phyloP scores from a whole-genome alignment of 2,888 invertebrate species.

The Ischnura elegans region DNA sequence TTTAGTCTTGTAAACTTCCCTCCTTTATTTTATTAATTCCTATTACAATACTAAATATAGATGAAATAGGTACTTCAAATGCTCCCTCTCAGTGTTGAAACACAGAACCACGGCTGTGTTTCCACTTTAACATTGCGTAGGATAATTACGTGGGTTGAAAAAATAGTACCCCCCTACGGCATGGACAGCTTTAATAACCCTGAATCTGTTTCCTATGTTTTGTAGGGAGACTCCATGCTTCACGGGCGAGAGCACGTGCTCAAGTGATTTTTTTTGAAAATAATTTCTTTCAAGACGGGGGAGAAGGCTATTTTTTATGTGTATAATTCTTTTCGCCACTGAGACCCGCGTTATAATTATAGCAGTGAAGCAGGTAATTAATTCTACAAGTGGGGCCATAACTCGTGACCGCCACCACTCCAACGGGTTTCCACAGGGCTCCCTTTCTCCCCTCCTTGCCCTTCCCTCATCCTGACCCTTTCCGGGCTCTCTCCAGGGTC shows the following conservation, averaged over 20 bases:
- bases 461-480: neutral
- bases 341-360: slow-evolving; percentile 3
- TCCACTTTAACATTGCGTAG: too few species aligned
- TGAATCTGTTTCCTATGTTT: neutral
- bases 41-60: too few species aligned
- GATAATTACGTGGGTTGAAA: too few species aligned
- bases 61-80: too few species aligned
- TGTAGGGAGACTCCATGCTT: neutral
- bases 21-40: too few species aligned
- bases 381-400: slow-evolving; percentile 18
- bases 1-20: too few species aligned
- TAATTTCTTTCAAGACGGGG: neutral
- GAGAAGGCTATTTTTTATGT: neutral
- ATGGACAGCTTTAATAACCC: neutral
- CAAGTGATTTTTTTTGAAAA: slow-evolving; percentile 9
- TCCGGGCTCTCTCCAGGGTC: neutral
- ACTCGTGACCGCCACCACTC: neutral
- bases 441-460: neutral
- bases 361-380: slow-evolving; percentile 14
- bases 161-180: too few species aligned
- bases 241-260: neutral
- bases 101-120: too few species aligned
- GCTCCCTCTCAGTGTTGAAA: too few species aligned
- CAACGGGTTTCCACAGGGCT: neutral
- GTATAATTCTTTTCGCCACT: neutral